Percentiles rank a stretch among this genome's conserved stretches.
These are phyloP conservation scores for Isurus oxyrinchus DNA, from an alignment of 2,113 vertebrate species.

Conservation along the genomic window DNA sequence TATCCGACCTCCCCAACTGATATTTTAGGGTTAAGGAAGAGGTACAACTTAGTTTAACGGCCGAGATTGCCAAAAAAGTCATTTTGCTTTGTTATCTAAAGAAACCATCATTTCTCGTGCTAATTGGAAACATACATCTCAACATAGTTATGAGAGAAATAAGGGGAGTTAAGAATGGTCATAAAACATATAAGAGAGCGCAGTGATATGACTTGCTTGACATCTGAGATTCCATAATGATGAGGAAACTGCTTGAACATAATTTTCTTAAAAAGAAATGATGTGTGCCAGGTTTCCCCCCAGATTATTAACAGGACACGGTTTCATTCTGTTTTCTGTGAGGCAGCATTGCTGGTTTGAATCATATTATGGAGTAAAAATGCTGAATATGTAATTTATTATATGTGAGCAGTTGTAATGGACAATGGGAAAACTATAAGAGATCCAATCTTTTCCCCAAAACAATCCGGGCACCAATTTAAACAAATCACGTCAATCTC, in stretches of 20 bases:
- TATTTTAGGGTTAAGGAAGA: not conserved
- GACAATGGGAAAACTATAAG: not conserved
- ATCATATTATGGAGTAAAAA: not conserved
- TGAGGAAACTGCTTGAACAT: not conserved
- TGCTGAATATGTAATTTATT: not conserved
- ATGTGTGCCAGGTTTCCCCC: not conserved
- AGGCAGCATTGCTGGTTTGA: not conserved
- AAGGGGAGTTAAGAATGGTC: not conserved
- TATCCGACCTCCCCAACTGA: not conserved
- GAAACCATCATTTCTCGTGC: not conserved
- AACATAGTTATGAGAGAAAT: constrained; percentile 1
- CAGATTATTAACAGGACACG: not conserved
- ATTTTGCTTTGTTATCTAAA: not conserved
- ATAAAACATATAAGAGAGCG: not conserved
- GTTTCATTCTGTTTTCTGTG: constrained; percentile 6
- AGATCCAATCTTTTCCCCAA: not conserved
- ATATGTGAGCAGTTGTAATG: not conserved
- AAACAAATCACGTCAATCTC: not conserved
- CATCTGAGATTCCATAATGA: constrained; percentile 7
- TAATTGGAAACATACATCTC: constrained; percentile 14
- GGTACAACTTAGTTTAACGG: not conserved
- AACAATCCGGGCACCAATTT: not conserved
- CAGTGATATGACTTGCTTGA: not conserved
- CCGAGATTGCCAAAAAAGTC: not conserved
- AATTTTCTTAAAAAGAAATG: not conserved